These are phyloP conservation scores for Entelurus aequoreus DNA, from an alignment of 2,113 vertebrate genomes.

Conservation along the genomic window DNA sequence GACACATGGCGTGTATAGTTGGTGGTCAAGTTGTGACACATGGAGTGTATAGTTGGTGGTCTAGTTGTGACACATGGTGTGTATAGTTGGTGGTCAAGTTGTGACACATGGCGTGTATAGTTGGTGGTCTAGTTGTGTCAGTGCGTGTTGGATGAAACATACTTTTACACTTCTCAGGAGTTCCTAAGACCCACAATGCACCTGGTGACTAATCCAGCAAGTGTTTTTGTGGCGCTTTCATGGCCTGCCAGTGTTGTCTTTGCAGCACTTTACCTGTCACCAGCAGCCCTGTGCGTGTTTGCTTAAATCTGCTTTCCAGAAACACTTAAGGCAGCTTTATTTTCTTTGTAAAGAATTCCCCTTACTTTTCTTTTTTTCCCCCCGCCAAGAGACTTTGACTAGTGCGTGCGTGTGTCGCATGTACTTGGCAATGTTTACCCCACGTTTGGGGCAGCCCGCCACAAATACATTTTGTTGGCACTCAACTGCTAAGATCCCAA, in stretches of 20 bases:
- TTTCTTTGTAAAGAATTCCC: conserved; percentile 36
- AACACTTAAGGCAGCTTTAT: conserved; percentile 19
- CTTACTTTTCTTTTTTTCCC: background rate
- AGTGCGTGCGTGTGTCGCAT: too few species aligned
- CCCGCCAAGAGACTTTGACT: too few species aligned
- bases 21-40: too few species aligned
- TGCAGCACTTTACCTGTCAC: conserved; percentile 15
- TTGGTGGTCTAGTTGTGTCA: background rate
- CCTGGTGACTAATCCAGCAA: conserved; percentile 35
- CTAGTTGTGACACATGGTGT: too few species aligned
- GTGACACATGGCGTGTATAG: too few species aligned
- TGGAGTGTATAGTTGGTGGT: too few species aligned
- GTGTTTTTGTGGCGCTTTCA: conserved; percentile 20
- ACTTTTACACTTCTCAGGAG: conserved; percentile 1
- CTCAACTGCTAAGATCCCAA: too few species aligned
- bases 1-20: too few species aligned
- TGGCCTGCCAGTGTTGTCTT: conserved; percentile 32
- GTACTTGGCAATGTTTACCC: too few species aligned
- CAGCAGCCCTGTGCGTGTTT: conserved; percentile 25
- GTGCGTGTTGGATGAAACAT: background rate
- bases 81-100: too few species aligned
- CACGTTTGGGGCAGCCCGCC: too few species aligned
- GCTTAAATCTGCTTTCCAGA: background rate
- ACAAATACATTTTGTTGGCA: too few species aligned
- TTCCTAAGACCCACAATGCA: conserved; percentile 15